A percentile compares a stretch with the other conserved stretches of the same genome.
phyloP scores from a whole-genome alignment of 2,888 invertebrate genomes.

The Synergus japonicus region DNA sequence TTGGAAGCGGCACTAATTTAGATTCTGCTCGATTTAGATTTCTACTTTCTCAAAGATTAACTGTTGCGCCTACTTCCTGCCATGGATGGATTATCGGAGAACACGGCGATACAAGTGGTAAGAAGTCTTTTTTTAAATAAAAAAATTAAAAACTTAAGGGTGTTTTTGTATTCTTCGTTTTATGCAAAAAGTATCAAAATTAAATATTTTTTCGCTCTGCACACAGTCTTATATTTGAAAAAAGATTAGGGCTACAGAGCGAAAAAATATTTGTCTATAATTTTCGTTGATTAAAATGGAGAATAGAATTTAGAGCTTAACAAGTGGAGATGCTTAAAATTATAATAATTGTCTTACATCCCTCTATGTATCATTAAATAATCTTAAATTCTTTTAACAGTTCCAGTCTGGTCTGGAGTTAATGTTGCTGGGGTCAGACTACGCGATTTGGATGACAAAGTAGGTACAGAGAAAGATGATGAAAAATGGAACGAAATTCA shows the following conservation, averaged over 20 bases:
- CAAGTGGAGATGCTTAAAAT: no score
- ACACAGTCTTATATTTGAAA: no score
- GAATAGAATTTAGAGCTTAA: no score
- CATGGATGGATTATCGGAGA: constrained; percentile 97
- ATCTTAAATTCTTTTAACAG: constrained; percentile 75
- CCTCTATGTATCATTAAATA: no score
- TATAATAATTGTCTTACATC: no score
- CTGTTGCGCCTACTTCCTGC: constrained; percentile 89
- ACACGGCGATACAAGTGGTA: constrained; percentile 93
- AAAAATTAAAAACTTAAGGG: no score
- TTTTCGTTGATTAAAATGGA: no score
- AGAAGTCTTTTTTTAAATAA: not conserved
- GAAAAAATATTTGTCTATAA: no score
- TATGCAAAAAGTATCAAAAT: no score
- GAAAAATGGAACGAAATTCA: constrained; percentile 91
- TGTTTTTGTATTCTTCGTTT: no score
- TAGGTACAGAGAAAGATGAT: constrained; percentile 85
- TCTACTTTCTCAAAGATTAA: constrained; percentile 89
- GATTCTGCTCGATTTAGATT: constrained; percentile 95
- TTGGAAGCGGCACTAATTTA: constrained; percentile 95
- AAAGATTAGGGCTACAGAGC: no score
- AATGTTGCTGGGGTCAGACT: constrained; percentile 94
- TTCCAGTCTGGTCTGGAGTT: constrained; percentile 96
- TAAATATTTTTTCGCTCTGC: no score
- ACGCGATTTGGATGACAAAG: constrained; percentile 85